Conservation (phyloP, 2,113 vertebrate species). For the Genyomyrus donnyi region DNA sequence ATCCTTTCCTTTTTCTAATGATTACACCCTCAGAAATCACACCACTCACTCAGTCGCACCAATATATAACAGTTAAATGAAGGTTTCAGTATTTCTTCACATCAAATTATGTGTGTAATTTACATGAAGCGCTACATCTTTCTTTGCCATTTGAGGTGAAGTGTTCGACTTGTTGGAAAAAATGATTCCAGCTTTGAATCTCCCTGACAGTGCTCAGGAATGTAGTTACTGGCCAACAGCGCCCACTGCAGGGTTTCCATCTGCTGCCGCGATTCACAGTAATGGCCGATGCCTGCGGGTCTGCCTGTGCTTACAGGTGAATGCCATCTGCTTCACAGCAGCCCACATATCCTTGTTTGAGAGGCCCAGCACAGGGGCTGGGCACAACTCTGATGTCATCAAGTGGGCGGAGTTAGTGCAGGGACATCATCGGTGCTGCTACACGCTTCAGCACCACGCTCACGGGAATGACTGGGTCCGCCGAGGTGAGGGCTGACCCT, state of each 20-base stretch:
- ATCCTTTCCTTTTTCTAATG: not conserved
- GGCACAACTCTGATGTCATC: conserved; percentile 54
- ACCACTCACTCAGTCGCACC: not conserved
- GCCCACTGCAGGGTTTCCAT: not conserved
- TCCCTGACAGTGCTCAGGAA: not conserved
- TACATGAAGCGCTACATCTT: not conserved
- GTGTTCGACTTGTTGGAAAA: not conserved
- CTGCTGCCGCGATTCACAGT: not conserved
- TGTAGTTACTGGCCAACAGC: not conserved
- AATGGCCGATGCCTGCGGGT: not conserved
- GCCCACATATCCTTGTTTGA: conserved; percentile 60
- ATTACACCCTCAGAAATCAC: not conserved
- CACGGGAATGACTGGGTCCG: conserved; percentile 67
- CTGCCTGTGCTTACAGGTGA: conserved; percentile 51
- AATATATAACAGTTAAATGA: not conserved
- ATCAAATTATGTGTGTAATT: not conserved
- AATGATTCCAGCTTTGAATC: not conserved
- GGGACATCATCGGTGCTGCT: conserved; percentile 63
- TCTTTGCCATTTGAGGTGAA: not conserved
- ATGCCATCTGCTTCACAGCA: conserved; percentile 56
- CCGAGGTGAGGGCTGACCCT: conserved; percentile 56
- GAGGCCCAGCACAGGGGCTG: conserved; percentile 32
- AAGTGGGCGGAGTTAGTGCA: conserved; percentile 64
- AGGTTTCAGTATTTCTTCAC: not conserved
- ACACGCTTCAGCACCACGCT: conserved; percentile 50